Conservation (phyloP, 2,113 vertebrate species). For the Labrus mixtus region DNA sequence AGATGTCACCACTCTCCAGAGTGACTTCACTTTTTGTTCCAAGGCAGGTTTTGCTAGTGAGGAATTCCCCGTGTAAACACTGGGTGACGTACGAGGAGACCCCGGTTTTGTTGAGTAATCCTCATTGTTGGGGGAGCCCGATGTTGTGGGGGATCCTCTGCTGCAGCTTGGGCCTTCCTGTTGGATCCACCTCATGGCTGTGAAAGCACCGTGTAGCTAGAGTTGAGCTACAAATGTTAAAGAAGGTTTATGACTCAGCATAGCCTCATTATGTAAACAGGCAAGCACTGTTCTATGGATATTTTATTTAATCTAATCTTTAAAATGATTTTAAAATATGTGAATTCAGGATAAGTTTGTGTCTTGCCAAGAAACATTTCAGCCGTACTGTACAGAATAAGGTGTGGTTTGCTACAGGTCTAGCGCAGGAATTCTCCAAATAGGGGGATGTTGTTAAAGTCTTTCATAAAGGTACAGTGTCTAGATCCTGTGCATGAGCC, state of each 20-base stretch:
- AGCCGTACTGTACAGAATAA: background rate
- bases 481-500: slow-evolving; percentile 60
- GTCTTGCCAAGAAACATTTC: background rate
- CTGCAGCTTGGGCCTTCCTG: slow-evolving; percentile 1
- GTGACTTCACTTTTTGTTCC: background rate
- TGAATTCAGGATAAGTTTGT: background rate
- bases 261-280: slow-evolving; percentile 41
- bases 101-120: slow-evolving; percentile 70
- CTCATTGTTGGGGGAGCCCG: slow-evolving; percentile 55
- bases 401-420: slow-evolving; percentile 42
- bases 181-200: background rate
- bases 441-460: slow-evolving; percentile 63
- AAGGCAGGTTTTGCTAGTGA: slow-evolving; percentile 33
- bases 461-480: slow-evolving; percentile 77
- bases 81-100: slow-evolving; percentile 75
- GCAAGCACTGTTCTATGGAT: slow-evolving; percentile 17
- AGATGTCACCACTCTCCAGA: slow-evolving; percentile 67
- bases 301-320: background rate
- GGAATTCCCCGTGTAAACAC: slow-evolving; percentile 78
- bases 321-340: background rate
- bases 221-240: slow-evolving; percentile 16
- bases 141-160: slow-evolving; percentile 22
- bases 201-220: background rate
- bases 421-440: slow-evolving; percentile 64
- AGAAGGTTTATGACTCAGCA: slow-evolving; percentile 47